phyloP scores from a whole-genome alignment of 1,140 invertebrate genomes.

The Notospermus geniculatus region DNA sequence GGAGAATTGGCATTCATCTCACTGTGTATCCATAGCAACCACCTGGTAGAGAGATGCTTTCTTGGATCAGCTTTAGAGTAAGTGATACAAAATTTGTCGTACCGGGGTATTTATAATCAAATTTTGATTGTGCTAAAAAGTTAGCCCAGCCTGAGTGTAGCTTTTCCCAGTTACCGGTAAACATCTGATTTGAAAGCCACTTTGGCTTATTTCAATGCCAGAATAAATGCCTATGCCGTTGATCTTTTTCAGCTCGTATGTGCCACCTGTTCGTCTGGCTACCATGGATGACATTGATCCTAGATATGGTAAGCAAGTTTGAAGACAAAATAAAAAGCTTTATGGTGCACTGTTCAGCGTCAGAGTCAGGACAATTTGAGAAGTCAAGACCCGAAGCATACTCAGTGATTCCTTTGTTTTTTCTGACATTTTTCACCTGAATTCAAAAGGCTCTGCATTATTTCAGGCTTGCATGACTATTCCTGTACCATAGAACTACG shows the following conservation, averaged over 20 bases:
- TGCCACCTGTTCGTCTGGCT: conserved; percentile 16
- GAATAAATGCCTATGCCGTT: neutral
- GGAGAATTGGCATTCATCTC: conserved; percentile 41
- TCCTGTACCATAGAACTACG: conserved; percentile 31
- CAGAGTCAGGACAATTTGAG: too few species aligned
- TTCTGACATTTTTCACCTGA: too few species aligned
- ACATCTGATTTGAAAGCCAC: too few species aligned
- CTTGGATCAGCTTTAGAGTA: conserved; percentile 29
- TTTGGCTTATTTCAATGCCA: too few species aligned
- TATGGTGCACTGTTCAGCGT: too few species aligned
- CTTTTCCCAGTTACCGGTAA: too few species aligned
- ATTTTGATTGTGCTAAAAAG: too few species aligned
- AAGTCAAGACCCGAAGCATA: too few species aligned
- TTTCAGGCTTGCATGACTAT: conserved; percentile 34
- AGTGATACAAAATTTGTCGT: conserved; percentile 4
- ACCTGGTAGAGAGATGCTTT: conserved; percentile 36
- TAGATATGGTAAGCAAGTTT: conserved; percentile 31
- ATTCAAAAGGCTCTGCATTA: neutral
- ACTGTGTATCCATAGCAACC: conserved; percentile 28
- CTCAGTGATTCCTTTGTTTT: too few species aligned
- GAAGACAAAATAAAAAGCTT: neutral
- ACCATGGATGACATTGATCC: conserved; percentile 38
- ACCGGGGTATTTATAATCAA: too few species aligned
- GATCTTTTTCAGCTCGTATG: conserved; percentile 21
- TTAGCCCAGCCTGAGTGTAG: too few species aligned